Conservation (phyloP, 2,113 vertebrate species). For the Clarias magur region DNA sequence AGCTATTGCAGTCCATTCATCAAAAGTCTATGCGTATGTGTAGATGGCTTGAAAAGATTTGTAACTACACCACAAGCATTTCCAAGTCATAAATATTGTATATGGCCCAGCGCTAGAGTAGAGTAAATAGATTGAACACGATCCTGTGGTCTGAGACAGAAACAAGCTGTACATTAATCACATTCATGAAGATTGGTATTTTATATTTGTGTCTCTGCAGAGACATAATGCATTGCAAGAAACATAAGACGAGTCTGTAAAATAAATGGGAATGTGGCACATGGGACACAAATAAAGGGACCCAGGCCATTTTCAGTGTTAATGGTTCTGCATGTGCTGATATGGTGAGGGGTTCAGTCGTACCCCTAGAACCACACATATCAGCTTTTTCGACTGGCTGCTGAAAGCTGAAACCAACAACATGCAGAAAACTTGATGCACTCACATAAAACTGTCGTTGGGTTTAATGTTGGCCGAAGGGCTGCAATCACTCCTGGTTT, state of each 20-base stretch:
- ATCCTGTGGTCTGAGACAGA: slow-evolving; percentile 17
- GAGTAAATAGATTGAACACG: slow-evolving; percentile 15
- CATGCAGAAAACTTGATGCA: not conserved
- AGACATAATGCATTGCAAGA: slow-evolving; percentile 6
- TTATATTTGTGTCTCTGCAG: slow-evolving; percentile 32
- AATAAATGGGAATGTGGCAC: slow-evolving; percentile 23
- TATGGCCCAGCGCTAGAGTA: not conserved
- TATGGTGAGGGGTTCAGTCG: slow-evolving; percentile 21
- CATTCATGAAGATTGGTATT: slow-evolving; percentile 36
- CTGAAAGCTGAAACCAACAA: slow-evolving; percentile 7
- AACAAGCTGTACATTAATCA: slow-evolving; percentile 37
- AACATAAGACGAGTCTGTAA: slow-evolving; percentile 32
- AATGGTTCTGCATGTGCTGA: slow-evolving; percentile 25
- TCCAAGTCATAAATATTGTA: slow-evolving; percentile 22
- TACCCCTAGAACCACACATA: not conserved
- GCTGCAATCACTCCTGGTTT: slow-evolving; percentile 23
- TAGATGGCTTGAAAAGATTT: slow-evolving; percentile 20
- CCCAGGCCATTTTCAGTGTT: slow-evolving; percentile 12
- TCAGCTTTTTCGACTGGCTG: not conserved
- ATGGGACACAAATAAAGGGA: slow-evolving; percentile 11
- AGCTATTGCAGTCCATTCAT: not conserved
- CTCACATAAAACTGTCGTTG: slow-evolving; percentile 1
- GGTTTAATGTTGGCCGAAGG: slow-evolving; percentile 21
- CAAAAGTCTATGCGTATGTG: slow-evolving; percentile 1
- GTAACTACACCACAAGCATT: slow-evolving; percentile 24